phyloP scores from a whole-genome alignment of 2,888 invertebrate genomes.

The Phorcus lineatus region DNA sequence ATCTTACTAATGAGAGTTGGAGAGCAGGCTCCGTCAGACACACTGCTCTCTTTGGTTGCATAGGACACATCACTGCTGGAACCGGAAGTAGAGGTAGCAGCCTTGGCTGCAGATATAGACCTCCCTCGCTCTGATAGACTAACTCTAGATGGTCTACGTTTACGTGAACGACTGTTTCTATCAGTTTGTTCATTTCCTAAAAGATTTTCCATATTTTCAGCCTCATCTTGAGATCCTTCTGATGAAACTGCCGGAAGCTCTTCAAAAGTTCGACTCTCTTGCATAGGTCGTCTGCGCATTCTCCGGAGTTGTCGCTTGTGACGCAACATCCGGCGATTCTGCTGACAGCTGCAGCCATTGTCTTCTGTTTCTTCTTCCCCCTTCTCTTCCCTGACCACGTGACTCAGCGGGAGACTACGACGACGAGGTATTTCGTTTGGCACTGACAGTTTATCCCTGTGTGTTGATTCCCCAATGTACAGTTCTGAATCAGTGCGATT shows the following conservation, averaged over 20 bases:
- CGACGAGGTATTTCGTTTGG: not conserved
- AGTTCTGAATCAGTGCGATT: slow-evolving; percentile 27
- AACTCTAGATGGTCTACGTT: slow-evolving; percentile 1
- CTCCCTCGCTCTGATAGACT: not conserved
- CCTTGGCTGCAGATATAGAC: not conserved
- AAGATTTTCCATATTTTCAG: not conserved
- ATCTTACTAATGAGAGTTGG: slow-evolving; percentile 27
- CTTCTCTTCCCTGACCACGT: not conserved
- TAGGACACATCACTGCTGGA: slow-evolving; percentile 27
- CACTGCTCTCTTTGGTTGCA: slow-evolving; percentile 28
- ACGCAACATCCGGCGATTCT: slow-evolving; percentile 45
- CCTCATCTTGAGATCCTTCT: slow-evolving; percentile 13
- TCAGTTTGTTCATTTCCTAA: not conserved
- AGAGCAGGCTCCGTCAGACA: slow-evolving; percentile 24
- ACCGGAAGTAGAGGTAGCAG: not conserved
- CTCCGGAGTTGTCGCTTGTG: slow-evolving; percentile 44
- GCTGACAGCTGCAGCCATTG: slow-evolving; percentile 42
- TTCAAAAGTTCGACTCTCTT: slow-evolving; percentile 5
- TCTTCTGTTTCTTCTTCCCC: slow-evolving; percentile 39
- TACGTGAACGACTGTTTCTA: not conserved
- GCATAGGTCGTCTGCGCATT: slow-evolving; percentile 27
- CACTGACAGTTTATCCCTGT: not conserved
- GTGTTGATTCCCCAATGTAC: slow-evolving; percentile 17
- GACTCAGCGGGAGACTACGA: slow-evolving; percentile 30
- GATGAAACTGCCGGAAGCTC: not conserved